These are phyloP conservation scores for Falco peregrinus DNA, from an alignment of 2,797 vertebrate species.

Conservation along the genomic window DNA sequence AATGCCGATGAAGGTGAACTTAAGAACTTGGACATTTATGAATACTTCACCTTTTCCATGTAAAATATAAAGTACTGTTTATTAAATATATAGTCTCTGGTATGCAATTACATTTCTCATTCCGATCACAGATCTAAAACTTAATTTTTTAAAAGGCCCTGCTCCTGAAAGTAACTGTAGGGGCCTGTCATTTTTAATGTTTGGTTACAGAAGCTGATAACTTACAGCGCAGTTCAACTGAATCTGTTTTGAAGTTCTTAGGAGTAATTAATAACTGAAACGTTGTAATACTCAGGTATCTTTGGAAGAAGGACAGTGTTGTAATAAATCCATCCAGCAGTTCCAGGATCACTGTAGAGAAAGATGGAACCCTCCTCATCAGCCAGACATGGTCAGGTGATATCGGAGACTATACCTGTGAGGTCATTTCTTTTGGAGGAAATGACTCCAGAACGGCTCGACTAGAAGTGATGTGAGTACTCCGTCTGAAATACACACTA, in stretches of 20 bases:
- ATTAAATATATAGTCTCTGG: neutral
- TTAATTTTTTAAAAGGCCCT: neutral
- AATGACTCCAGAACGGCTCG: conserved; percentile 88
- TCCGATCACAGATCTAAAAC: neutral
- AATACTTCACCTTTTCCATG: neutral
- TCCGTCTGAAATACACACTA: accelerated
- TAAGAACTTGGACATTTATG: neutral
- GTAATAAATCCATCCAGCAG: conserved; percentile 80
- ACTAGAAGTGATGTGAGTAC: conserved; percentile 95
- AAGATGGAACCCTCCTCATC: conserved; percentile 88
- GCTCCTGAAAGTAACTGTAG: neutral
- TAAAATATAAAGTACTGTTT: neutral
- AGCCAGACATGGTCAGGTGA: conserved; percentile 97
- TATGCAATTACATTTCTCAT: neutral
- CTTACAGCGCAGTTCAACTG: neutral
- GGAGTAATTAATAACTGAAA: neutral
- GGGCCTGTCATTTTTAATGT: neutral
- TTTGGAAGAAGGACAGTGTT: conserved; percentile 86
- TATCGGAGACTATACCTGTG: conserved; percentile 94
- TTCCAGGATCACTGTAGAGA: conserved; percentile 84
- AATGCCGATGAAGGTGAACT: neutral
- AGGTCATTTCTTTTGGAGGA: conserved; percentile 88
- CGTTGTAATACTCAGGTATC: conserved; percentile 78
- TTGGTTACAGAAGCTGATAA: neutral
- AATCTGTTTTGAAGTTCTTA: neutral